phyloP scores from a whole-genome alignment of 2,797 vertebrate genomes.

The Betta splendens region DNA sequence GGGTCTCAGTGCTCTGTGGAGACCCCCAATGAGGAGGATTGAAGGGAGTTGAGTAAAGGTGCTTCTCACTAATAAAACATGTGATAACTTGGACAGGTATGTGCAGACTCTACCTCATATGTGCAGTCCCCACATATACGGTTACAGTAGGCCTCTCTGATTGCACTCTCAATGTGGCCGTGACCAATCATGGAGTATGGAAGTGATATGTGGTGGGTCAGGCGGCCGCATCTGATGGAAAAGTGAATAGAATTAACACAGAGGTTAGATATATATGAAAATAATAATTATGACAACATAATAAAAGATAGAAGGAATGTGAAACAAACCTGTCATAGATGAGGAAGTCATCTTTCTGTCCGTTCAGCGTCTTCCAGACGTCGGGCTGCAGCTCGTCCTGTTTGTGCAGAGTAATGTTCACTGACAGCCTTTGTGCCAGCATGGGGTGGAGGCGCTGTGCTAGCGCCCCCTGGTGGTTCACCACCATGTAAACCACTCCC shows the following conservation, averaged over 20 bases:
- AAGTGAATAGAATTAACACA: slow-evolving; percentile 19
- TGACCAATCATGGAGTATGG: slow-evolving; percentile 88
- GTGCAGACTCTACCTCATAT: slow-evolving; percentile 78
- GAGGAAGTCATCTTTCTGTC: slow-evolving; percentile 91
- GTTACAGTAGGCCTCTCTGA: slow-evolving; percentile 89
- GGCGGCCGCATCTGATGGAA: slow-evolving; percentile 88
- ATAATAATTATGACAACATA: no score
- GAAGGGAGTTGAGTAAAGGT: background rate
- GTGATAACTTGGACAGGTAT: background rate
- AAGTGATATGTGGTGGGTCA: slow-evolving; percentile 88
- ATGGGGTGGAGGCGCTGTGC: slow-evolving; percentile 79
- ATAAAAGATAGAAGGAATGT: no score
- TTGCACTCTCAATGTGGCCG: slow-evolving; percentile 86
- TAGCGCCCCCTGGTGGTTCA: slow-evolving; percentile 86
- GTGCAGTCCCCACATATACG: slow-evolving; percentile 87
- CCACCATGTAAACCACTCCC: slow-evolving; percentile 86
- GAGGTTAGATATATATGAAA: background rate
- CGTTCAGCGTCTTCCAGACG: slow-evolving; percentile 88
- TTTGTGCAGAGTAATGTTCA: slow-evolving; percentile 86
- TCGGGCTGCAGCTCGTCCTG: slow-evolving; percentile 84
- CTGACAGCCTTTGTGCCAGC: slow-evolving; percentile 82
- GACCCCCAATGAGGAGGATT: background rate
- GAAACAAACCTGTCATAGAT: slow-evolving; percentile 90
- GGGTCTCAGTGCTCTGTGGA: slow-evolving; percentile 60
- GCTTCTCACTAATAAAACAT: background rate